These are phyloP conservation scores for Rynchops niger DNA, from an alignment of 2,113 vertebrate genomes.

Conservation along the genomic window DNA sequence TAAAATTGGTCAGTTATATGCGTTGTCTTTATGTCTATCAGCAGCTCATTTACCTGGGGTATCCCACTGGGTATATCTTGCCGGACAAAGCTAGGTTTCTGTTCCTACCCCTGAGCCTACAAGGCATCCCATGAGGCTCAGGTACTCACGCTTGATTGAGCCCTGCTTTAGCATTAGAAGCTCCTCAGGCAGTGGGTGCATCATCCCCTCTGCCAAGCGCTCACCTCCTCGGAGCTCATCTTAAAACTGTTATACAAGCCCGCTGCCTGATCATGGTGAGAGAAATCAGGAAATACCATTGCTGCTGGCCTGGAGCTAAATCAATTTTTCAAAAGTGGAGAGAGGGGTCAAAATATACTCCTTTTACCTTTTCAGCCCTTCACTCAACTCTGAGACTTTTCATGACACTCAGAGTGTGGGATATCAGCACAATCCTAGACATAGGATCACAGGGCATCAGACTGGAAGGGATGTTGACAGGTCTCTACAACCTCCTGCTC, in stretches of 20 bases:
- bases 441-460: background rate
- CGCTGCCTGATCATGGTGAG: background rate
- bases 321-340: background rate
- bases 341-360: background rate
- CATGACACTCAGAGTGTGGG: background rate
- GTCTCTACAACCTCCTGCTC: background rate
- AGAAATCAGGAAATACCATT: background rate
- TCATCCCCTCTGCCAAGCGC: background rate
- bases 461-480: background rate
- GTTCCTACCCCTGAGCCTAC: background rate
- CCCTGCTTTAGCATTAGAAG: background rate
- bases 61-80: background rate
- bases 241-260: background rate
- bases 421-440: background rate
- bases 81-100: background rate
- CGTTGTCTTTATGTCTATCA: background rate
- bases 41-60: background rate
- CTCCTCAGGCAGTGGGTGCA: background rate
- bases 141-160: background rate
- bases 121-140: background rate
- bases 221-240: background rate
- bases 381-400: background rate
- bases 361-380: background rate
- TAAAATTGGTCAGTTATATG: background rate
- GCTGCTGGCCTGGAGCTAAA: background rate